phyloP scores from a whole-genome alignment of 2,113 vertebrate genomes.

The Mellivora capensis region DNA sequence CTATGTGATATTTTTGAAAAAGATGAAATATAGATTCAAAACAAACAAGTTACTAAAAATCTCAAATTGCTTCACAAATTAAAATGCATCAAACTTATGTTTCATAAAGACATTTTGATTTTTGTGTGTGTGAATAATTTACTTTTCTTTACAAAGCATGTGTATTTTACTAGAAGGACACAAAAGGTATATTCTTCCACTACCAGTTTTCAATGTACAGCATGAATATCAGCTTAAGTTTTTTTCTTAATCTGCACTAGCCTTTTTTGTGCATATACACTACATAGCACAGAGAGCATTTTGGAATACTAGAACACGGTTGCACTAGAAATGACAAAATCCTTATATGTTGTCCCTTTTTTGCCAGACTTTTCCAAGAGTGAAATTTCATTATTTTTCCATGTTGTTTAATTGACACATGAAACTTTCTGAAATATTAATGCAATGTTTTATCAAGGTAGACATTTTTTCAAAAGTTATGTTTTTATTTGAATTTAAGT shows the following conservation, averaged over 20 bases:
- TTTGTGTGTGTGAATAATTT: background rate
- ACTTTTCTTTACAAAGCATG: slow-evolving; percentile 4
- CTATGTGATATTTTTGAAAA: background rate
- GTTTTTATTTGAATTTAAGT: slow-evolving; percentile 75
- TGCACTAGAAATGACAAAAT: background rate
- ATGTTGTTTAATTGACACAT: slow-evolving; percentile 66
- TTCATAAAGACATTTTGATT: slow-evolving; percentile 18
- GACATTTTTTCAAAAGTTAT: slow-evolving; percentile 59
- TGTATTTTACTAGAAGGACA: slow-evolving; percentile 5
- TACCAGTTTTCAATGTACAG: background rate
- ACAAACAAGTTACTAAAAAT: background rate
- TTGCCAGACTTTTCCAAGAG: background rate
- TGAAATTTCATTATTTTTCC: slow-evolving; percentile 19
- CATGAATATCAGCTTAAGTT: background rate
- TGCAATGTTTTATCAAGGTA: slow-evolving; percentile 75
- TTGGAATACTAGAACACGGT: background rate
- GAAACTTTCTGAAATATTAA: slow-evolving; percentile 75
- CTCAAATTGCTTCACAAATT: slow-evolving; percentile 28
- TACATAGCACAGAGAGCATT: background rate
- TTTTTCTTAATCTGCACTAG: background rate
- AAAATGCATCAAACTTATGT: slow-evolving; percentile 1
- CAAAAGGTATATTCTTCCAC: background rate
- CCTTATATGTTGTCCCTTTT: background rate
- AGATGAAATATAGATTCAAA: slow-evolving; percentile 11
- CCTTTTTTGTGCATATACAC: background rate